Evolutionary conservation across 2,797 vertebrate species (phyloP).

Genomic region (Schizopygopsis malacanthus): DNA sequence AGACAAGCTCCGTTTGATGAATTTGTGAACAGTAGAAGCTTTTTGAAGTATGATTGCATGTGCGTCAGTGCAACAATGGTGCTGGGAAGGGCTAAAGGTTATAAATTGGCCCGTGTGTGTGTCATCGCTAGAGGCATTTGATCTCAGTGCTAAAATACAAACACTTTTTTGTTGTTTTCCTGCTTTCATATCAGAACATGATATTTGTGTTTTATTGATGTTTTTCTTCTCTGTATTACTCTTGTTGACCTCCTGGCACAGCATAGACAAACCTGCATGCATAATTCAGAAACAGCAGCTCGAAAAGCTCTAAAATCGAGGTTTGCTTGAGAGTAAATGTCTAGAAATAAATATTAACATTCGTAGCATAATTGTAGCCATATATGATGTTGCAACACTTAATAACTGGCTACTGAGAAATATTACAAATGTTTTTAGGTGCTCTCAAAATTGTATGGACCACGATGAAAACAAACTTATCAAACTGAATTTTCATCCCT

Average conservation of each 20-base stretch:
- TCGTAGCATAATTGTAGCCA: not conserved
- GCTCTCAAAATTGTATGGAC: not conserved
- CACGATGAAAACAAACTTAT: not conserved
- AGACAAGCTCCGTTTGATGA: constrained; percentile 12
- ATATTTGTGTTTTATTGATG: constrained; percentile 48
- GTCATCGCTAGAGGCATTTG: constrained; percentile 73
- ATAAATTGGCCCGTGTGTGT: constrained; percentile 66
- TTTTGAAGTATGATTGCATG: constrained; percentile 9
- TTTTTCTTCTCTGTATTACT: constrained; percentile 40
- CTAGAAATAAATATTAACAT: not conserved
- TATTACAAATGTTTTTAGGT: not conserved
- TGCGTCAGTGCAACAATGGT: not conserved
- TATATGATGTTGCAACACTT: not conserved
- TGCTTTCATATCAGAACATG: constrained; percentile 62
- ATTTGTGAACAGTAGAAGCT: not conserved
- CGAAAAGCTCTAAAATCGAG: not conserved
- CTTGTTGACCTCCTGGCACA: constrained; percentile 39
- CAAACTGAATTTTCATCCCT: not conserved
- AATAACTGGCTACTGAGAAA: not conserved
- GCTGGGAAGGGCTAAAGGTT: constrained; percentile 68
- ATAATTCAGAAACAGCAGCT: constrained; percentile 21
- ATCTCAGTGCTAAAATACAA: constrained; percentile 71
- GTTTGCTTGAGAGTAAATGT: not conserved
- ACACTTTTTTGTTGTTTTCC: constrained; percentile 58
- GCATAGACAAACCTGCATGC: not conserved